Evolutionary conservation across 1,140 invertebrate species (phyloP).

Genomic region (Diorhabda elongata): DNA sequence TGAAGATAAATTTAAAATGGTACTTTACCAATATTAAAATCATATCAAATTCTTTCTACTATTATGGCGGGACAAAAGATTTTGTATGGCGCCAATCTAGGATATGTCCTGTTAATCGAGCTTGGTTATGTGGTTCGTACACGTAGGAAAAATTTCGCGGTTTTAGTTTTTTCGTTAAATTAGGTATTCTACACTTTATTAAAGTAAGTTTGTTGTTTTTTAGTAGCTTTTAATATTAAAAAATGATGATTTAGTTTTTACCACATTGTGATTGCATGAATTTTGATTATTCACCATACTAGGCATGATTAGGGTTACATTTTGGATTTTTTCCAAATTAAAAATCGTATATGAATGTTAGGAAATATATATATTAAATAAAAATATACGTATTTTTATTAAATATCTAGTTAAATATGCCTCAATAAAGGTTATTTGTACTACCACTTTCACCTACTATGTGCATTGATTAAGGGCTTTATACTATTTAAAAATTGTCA

Average conservation of each 20-base stretch:
- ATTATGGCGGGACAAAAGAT: conserved; percentile 16
- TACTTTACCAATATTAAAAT: neutral
- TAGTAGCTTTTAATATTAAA: neutral
- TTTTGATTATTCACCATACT: neutral
- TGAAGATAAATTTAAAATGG: too few species aligned
- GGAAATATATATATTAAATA: too few species aligned
- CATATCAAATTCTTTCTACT: neutral
- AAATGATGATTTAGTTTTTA: conserved; percentile 3
- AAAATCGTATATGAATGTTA: too few species aligned
- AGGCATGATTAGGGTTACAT: neutral
- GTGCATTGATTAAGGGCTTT: too few species aligned
- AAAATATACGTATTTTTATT: too few species aligned
- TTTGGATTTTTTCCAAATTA: conserved; percentile 3
- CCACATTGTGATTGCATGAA: neutral
- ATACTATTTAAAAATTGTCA: too few species aligned
- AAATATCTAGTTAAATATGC: too few species aligned
- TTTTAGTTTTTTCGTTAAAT: conserved; percentile 2
- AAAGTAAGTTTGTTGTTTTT: neutral
- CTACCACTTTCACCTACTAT: too few species aligned
- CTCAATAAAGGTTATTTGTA: too few species aligned
- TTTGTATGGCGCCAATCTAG: conserved; percentile 16
- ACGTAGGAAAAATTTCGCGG: conserved; percentile 18
- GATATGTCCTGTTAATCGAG: conserved; percentile 2
- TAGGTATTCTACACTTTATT: neutral
- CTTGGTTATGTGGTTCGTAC: conserved; percentile 20